Evolutionary conservation across 2,888 invertebrate species (phyloP), one percentile per base, ranked within the genome.

Genomic region (Gonocerus acuteangulatus): DNA sequence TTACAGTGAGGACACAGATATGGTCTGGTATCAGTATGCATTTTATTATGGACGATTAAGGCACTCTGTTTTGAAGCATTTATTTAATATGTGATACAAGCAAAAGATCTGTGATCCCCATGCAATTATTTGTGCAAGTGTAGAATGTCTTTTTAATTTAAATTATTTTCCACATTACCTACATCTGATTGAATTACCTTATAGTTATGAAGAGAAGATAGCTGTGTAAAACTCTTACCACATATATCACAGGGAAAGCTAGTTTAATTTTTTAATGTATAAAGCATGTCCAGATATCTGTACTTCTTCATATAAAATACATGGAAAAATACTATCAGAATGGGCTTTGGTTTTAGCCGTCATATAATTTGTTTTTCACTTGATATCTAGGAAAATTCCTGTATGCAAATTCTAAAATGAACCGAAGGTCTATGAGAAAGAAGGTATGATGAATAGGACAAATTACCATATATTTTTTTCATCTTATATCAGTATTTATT

Each of bases 101-200:
- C 63, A 59, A 66, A 69, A 2, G 70, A 69, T 32, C 68, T 66
- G 36, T 68, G 66, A 18, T 69, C 67, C 1, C 68, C 67, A 42
- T 70, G 70, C 4, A 67, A 65, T 22, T 61, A 62, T 60, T 57
- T 66, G 49, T 66, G 67, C 23, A 61, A 42, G 69, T 77, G 77
- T 65, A 78, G n/a, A 75, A 69, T 77, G 77, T 1, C 78, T 78
- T 0, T 75, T 70, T n/a, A 76, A 76, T 1, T 74, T 71, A 44
- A 75, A 76, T 52, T 72, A 72, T 62, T 75, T 75, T 1, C 75
- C 76, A 60, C 76, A 76, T 1, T 74, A 66, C 23, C 61, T 62
- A 39, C 74, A 51, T 73, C 72, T 74, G 75, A 6, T 74, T 74
- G 7, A 74, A 65, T 45, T 16, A 60, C 65, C 65, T 62, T 62